Evolutionary conservation across 2,113 vertebrate species (phyloP).

Genomic region (Loxodonta africana): DNA sequence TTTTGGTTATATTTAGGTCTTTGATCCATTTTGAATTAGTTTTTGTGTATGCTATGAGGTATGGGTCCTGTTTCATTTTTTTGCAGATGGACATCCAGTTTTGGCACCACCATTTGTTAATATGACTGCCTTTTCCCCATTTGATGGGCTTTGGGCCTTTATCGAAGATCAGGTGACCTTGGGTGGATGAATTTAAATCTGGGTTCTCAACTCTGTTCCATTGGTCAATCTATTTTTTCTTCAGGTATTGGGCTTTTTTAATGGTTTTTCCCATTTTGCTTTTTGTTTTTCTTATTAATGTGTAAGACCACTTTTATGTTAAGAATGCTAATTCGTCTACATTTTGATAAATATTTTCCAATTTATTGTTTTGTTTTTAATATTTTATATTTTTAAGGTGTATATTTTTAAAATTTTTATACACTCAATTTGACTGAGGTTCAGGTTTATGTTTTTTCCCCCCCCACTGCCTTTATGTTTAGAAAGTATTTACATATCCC

Average conservation of each 20-base stretch:
- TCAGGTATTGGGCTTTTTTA: not conserved
- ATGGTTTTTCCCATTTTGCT: slow-evolving; percentile 7
- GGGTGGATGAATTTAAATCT: too few species aligned
- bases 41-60: too few species aligned
- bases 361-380: slow-evolving; percentile 37
- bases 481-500: not conserved
- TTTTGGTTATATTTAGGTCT: too few species aligned
- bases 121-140: too few species aligned
- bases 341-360: not conserved
- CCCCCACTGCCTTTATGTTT: not conserved
- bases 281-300: slow-evolving; percentile 22
- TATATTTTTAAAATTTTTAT: not conserved
- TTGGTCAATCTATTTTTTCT: slow-evolving; percentile 15
- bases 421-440: not conserved
- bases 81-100: too few species aligned
- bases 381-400: slow-evolving; percentile 14
- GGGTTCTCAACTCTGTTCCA: too few species aligned
- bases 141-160: too few species aligned
- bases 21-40: too few species aligned
- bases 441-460: not conserved
- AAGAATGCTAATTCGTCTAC: slow-evolving; percentile 30
- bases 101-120: too few species aligned
- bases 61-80: too few species aligned
- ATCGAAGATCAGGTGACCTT: too few species aligned
- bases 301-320: slow-evolving; percentile 15